These are phyloP conservation scores for Gryllus longicercus DNA, from an alignment of 2,888 invertebrate species.

Conservation along the genomic window DNA sequence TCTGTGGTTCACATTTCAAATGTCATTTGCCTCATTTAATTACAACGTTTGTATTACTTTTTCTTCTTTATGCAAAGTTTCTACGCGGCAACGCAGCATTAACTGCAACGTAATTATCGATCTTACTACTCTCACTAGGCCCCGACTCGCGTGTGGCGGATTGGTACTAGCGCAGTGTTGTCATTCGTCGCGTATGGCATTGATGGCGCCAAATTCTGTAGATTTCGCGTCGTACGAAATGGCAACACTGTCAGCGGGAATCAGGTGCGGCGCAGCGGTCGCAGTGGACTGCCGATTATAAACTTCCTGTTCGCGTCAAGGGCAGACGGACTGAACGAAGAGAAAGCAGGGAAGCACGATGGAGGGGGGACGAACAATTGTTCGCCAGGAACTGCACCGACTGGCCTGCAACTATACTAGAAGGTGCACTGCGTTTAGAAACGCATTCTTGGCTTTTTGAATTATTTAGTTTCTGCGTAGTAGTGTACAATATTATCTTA, in stretches of 20 bases:
- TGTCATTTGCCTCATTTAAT: too few species aligned
- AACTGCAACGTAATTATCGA: constrained; percentile 30
- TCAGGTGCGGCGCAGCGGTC: background rate
- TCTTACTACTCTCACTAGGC: constrained; percentile 18
- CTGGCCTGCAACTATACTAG: too few species aligned
- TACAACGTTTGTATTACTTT: too few species aligned
- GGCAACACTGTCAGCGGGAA: background rate
- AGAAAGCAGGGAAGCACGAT: background rate
- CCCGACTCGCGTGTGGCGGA: background rate
- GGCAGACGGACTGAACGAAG: background rate
- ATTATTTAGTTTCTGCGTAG: too few species aligned
- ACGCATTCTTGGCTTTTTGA: too few species aligned
- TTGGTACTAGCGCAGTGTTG: background rate
- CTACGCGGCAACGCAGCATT: constrained; percentile 26
- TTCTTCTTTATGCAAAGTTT: too few species aligned
- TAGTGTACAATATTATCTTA: too few species aligned
- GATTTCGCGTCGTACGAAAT: background rate
- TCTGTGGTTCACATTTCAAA: too few species aligned
- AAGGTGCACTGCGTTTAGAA: too few species aligned
- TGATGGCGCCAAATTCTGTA: background rate
- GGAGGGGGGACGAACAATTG: too few species aligned
- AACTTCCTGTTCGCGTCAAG: constrained; percentile 8
- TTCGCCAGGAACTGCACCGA: too few species aligned
- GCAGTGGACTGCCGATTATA: background rate
- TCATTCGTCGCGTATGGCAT: background rate